Percentiles rank a stretch among this genome's conserved stretches.
Evolutionary conservation across 2,113 vertebrate genomes (phyloP).

Genomic region (Ammodytes marinus): DNA sequence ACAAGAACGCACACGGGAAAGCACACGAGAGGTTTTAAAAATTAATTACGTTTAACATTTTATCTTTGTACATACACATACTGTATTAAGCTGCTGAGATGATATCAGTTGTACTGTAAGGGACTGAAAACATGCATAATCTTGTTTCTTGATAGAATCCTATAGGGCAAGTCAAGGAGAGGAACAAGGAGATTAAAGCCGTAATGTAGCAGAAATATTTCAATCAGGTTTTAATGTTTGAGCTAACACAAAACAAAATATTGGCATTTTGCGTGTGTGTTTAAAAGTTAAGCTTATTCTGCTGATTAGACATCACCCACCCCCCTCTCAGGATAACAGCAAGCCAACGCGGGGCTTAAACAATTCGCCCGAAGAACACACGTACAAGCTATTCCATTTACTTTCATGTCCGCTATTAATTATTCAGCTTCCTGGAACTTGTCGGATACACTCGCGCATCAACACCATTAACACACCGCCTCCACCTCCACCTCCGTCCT

Average conservation of each 20-base stretch:
- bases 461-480: neutral
- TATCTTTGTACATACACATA: constrained; percentile 58
- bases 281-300: neutral
- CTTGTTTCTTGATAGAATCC: constrained; percentile 21
- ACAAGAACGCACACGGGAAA: neutral
- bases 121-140: constrained; percentile 16
- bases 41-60: constrained; percentile 62
- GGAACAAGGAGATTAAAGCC: neutral
- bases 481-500: constrained; percentile 15
- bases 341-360: constrained; percentile 21
- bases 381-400: constrained; percentile 36
- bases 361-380: constrained; percentile 35
- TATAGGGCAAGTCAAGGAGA: constrained; percentile 46
- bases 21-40: constrained; percentile 52
- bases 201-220: constrained; percentile 13
- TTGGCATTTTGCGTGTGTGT: neutral
- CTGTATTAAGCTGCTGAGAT: constrained; percentile 44
- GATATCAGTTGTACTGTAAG: constrained; percentile 41
- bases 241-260: neutral
- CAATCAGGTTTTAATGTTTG: neutral
- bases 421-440: constrained; percentile 47
- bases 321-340: neutral
- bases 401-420: constrained; percentile 49
- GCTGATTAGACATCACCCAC: constrained; percentile 7
- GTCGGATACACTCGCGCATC: neutral